phyloP scores from a whole-genome alignment of 2,797 vertebrate genomes.

The Amphiprion clarkii region DNA sequence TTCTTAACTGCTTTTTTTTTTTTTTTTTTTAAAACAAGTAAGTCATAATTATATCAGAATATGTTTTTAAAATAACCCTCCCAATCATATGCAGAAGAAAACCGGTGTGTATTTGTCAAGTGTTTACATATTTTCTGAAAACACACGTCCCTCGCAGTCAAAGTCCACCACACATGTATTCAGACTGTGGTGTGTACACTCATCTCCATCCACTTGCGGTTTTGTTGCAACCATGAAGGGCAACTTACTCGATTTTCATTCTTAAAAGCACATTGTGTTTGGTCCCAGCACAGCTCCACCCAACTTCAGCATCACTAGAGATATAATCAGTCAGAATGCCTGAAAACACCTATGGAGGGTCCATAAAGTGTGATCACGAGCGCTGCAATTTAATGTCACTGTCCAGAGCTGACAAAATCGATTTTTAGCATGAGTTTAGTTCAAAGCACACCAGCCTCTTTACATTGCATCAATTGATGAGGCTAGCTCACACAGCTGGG shows the following conservation, averaged over 20 bases:
- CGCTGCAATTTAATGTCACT: slow-evolving; percentile 4
- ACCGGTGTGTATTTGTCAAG: no score
- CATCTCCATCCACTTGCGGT: neutral
- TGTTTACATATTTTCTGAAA: no score
- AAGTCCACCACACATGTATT: neutral
- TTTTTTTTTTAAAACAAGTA: no score
- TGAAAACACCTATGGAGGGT: neutral
- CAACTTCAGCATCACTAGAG: slow-evolving; percentile 1
- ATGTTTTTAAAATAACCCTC: no score
- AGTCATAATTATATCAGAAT: no score
- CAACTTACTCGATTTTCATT: neutral
- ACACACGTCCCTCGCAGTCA: neutral
- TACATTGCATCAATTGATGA: neutral
- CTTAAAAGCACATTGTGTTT: neutral
- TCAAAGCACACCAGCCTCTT: neutral
- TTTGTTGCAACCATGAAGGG: neutral
- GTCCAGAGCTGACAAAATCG: neutral
- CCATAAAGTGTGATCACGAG: neutral
- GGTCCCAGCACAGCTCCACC: neutral
- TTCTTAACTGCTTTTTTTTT: no score
- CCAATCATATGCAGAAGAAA: no score
- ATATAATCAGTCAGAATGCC: slow-evolving; percentile 15
- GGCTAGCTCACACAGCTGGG: neutral
- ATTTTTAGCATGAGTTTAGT: neutral
- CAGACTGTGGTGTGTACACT: neutral